These are phyloP conservation scores for Ceramica pisi DNA, from an alignment of 2,888 invertebrate genomes.

Conservation along the genomic window DNA sequence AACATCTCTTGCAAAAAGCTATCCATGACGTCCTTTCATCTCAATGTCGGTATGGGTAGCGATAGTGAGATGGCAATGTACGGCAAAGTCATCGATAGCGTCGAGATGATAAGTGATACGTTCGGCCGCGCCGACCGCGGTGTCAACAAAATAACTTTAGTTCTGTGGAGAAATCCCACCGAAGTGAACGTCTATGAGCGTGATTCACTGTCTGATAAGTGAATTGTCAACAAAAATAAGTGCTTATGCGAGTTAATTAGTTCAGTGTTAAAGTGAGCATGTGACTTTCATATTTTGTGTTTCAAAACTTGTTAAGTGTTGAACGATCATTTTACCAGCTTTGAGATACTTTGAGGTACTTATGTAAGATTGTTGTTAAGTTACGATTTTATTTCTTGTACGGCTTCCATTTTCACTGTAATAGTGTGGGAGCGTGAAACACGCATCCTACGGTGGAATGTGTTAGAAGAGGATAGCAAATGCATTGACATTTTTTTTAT, in stretches of 20 bases:
- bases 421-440: too few species aligned
- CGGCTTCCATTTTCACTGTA: too few species aligned
- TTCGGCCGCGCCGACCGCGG: conserved; percentile 68
- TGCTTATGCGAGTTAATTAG: conserved; percentile 31
- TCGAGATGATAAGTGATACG: conserved; percentile 63
- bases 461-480: too few species aligned
- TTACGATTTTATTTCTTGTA: conserved; percentile 1
- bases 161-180: conserved; percentile 80
- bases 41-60: neutral
- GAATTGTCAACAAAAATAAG: conserved; percentile 51
- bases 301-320: conserved; percentile 40
- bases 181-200: conserved; percentile 77
- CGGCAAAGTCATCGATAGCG: conserved; percentile 63
- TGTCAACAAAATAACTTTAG: conserved; percentile 85
- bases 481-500: too few species aligned
- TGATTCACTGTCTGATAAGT: conserved; percentile 58
- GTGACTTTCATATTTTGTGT: conserved; percentile 45
- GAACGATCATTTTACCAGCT: conserved; percentile 34
- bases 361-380: conserved; percentile 24
- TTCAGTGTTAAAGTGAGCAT: conserved; percentile 48
- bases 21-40: conserved; percentile 61
- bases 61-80: conserved; percentile 74
- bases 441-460: too few species aligned
- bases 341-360: conserved; percentile 51
- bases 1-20: conserved; percentile 19